phyloP scores from a whole-genome alignment of 2,797 vertebrate species.

The Etheostoma perlongum region DNA sequence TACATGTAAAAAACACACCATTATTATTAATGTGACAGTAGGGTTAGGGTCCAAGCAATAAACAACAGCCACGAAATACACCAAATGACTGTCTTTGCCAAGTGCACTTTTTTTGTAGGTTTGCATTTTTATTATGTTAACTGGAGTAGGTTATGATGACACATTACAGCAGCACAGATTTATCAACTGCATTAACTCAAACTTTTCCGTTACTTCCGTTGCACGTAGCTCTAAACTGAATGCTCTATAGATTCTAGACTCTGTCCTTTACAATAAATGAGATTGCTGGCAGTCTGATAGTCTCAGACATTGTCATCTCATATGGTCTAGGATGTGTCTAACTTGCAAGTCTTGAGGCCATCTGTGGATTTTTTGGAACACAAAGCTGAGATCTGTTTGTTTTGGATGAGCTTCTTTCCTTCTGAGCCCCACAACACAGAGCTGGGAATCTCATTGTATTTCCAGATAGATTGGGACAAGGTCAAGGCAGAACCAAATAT shows the following conservation, averaged over 20 bases:
- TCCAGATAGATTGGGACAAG: conserved; percentile 44
- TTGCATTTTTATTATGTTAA: conserved; percentile 3
- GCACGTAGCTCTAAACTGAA: conserved; percentile 3
- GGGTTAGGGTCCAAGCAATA: background rate
- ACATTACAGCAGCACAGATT: background rate
- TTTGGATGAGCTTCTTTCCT: conserved; percentile 57
- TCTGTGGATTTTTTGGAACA: conserved; percentile 73
- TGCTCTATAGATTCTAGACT: conserved; percentile 13
- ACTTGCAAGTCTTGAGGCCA: conserved; percentile 70
- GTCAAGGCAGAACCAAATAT: conserved; percentile 34
- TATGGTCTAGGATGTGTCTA: conserved; percentile 69
- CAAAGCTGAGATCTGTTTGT: conserved; percentile 63
- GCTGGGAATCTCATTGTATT: conserved; percentile 48
- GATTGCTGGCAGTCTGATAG: conserved; percentile 32
- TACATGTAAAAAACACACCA: background rate
- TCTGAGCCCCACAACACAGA: conserved; percentile 32
- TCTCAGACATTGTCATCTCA: conserved; percentile 65
- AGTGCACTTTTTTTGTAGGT: background rate
- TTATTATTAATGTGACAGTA: background rate
- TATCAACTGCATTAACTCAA: background rate
- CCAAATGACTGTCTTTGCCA: background rate
- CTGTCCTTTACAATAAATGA: conserved; percentile 35
- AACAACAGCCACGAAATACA: background rate
- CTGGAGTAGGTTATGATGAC: background rate
- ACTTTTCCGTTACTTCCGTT: background rate